A percentile compares a stretch with the other conserved stretches of the same genome.
Conservation (phyloP, 2,888 invertebrate species). For the Atrina japonica region DNA sequence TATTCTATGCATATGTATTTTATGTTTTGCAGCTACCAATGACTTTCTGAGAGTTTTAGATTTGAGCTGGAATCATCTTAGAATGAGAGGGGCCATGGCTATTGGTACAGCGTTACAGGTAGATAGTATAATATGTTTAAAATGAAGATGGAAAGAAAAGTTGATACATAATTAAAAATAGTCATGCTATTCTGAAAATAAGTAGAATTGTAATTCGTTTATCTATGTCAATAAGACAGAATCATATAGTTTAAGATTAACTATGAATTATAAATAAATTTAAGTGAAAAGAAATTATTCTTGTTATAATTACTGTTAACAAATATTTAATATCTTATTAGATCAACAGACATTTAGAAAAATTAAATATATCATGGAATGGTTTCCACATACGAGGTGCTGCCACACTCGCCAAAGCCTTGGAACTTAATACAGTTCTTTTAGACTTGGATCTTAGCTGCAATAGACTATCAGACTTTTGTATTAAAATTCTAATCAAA, state of each 20-base stretch:
- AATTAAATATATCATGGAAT: slow-evolving; percentile 71
- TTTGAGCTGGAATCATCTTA: slow-evolving; percentile 74
- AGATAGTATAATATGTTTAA: too few species aligned
- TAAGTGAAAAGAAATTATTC: too few species aligned
- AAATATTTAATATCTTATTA: too few species aligned
- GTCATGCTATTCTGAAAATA: too few species aligned
- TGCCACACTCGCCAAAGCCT: slow-evolving; percentile 55
- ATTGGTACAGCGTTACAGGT: slow-evolving; percentile 49
- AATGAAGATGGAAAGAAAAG: too few species aligned
- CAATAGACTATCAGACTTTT: slow-evolving; percentile 67
- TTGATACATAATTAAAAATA: too few species aligned
- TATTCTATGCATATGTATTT: too few species aligned
- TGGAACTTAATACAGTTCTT: slow-evolving; percentile 62
- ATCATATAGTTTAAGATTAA: too few species aligned
- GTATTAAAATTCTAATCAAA: slow-evolving; percentile 62
- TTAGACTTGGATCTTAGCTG: slow-evolving; percentile 69
- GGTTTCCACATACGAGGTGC: slow-evolving; percentile 69
- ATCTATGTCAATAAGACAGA: too few species aligned
- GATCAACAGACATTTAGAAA: slow-evolving; percentile 65
- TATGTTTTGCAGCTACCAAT: slow-evolving; percentile 63
- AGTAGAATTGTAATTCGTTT: too few species aligned
- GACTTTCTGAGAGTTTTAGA: slow-evolving; percentile 63
- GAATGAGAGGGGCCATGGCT: slow-evolving; percentile 68
- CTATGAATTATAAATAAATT: too few species aligned
- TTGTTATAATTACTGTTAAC: too few species aligned